Evolutionary conservation across 1,140 invertebrate genomes (phyloP).

Genomic region (Drosophila carrolli): DNA sequence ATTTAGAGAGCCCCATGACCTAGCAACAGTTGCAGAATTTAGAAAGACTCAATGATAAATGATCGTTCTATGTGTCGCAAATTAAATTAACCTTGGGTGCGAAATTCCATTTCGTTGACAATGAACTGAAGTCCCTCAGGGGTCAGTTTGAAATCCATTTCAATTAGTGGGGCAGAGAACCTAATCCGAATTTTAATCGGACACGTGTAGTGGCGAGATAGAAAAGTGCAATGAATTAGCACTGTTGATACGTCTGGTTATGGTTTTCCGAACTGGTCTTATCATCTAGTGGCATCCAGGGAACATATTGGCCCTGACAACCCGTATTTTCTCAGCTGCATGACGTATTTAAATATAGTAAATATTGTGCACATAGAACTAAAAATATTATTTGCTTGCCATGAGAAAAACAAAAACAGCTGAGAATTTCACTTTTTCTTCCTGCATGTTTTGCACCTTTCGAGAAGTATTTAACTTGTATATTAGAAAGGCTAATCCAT

Average conservation of each 20-base stretch:
- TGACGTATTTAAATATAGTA: slow-evolving; percentile 45
- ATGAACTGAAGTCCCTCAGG: slow-evolving; percentile 6
- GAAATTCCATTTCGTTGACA: slow-evolving; percentile 47
- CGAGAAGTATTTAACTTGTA: slow-evolving; percentile 17
- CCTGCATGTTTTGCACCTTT: slow-evolving; percentile 6
- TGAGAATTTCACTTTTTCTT: slow-evolving; percentile 25
- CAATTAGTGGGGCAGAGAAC: slow-evolving; percentile 7
- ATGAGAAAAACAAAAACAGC: slow-evolving; percentile 16
- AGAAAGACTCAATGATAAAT: slow-evolving; percentile 10
- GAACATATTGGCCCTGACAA: slow-evolving; percentile 32
- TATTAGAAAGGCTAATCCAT: slow-evolving; percentile 16
- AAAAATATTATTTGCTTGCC: slow-evolving; percentile 50
- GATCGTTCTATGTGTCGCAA: slow-evolving; percentile 10
- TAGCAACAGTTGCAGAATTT: not conserved
- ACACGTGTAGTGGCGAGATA: slow-evolving; percentile 56
- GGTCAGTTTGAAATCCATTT: slow-evolving; percentile 18
- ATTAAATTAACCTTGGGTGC: slow-evolving; percentile 66
- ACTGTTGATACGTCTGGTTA: slow-evolving; percentile 10
- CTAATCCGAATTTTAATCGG: slow-evolving; percentile 34
- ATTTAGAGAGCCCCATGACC: not conserved
- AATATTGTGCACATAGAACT: slow-evolving; percentile 47
- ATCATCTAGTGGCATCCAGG: slow-evolving; percentile 34
- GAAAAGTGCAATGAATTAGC: slow-evolving; percentile 49
- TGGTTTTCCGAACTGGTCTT: slow-evolving; percentile 22
- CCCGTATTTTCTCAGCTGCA: slow-evolving; percentile 16